Evolutionary conservation across 2,888 invertebrate genomes (phyloP), one percentile per base, ranked within the genome.

Genomic region (Clunio marinus): DNA sequence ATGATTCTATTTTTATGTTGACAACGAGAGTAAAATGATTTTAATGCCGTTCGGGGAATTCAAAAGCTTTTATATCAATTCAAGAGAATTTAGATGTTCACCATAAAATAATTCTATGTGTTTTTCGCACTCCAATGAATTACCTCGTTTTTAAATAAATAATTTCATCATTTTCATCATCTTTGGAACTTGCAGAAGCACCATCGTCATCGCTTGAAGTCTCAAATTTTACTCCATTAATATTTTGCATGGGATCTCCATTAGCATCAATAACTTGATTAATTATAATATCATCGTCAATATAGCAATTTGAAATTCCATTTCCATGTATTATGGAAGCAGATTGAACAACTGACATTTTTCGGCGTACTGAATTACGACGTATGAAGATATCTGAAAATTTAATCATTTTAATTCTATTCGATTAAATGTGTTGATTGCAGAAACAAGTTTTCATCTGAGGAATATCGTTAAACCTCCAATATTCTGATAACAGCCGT

Each of bases 61-160:
- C n/a, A n/a, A n/a, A n/a, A n/a, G n/a, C n/a, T n/a, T n/a, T n/a
- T n/a, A n/a, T n/a, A n/a, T n/a, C n/a, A n/a, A n/a, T n/a, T n/a
- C n/a, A n/a, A n/a, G n/a, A n/a, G n/a, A n/a, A n/a, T n/a, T n/a
- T n/a, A n/a, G n/a, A n/a, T n/a, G n/a, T n/a, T n/a, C n/a, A n/a
- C n/a, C n/a, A n/a, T n/a, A n/a, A n/a, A n/a, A n/a, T n/a, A n/a
- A n/a, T n/a, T n/a, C n/a, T n/a, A n/a, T n/a, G n/a, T n/a, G n/a
- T n/a, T n/a, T n/a, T n/a, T n/a, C n/a, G n/a, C n/a, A n/a, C n/a
- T n/a, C n/a, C n/a, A n/a, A n/a, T n/a, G n/a, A n/a, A n/a, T 57
- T 57, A 57, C 57, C 57, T 57, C 4, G 57, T 57, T 27, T 57
- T 57, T n/a, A 27, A 24, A 8, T 27, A 2, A 27, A 57, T 27